These are phyloP conservation scores for Philaethria dido DNA, from an alignment of 2,888 invertebrate species.

Conservation along the genomic window DNA sequence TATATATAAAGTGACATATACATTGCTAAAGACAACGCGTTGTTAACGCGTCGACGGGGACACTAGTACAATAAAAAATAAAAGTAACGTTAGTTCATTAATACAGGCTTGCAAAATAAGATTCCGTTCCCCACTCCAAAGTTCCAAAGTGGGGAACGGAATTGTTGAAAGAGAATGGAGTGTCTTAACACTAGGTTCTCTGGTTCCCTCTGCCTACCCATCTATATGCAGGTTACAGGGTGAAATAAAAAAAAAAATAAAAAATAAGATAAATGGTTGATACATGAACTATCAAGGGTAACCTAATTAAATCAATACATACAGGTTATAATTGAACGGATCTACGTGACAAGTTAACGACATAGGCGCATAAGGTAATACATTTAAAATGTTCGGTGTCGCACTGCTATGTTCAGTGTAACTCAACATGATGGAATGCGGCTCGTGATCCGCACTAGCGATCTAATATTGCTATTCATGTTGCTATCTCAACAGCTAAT, in stretches of 20 bases:
- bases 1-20: too few species aligned
- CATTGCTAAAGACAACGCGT: too few species aligned
- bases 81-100: neutral
- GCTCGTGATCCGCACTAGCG: constrained; percentile 25
- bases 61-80: neutral
- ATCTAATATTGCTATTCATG: constrained; percentile 35
- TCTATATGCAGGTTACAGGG: too few species aligned
- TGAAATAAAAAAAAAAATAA: too few species aligned
- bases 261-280: neutral
- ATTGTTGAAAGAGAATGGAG: too few species aligned
- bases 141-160: too few species aligned
- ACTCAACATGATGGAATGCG: constrained; percentile 37
- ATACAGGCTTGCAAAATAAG: neutral
- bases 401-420: constrained; percentile 34
- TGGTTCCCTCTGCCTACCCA: too few species aligned
- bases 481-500: constrained; percentile 24
- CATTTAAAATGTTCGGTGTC: constrained; percentile 30
- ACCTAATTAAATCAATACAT: neutral
- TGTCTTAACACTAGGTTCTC: too few species aligned
- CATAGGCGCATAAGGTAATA: constrained; percentile 26
- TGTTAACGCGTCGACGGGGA: too few species aligned
- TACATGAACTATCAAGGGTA: neutral
- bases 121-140: too few species aligned
- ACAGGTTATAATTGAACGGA: constrained; percentile 12
- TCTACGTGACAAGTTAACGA: constrained; percentile 28